Evolutionary conservation across 2,113 vertebrate genomes (phyloP), one percentile per base, ranked within the genome.

Genomic region (Corynorhinus townsendii): DNA sequence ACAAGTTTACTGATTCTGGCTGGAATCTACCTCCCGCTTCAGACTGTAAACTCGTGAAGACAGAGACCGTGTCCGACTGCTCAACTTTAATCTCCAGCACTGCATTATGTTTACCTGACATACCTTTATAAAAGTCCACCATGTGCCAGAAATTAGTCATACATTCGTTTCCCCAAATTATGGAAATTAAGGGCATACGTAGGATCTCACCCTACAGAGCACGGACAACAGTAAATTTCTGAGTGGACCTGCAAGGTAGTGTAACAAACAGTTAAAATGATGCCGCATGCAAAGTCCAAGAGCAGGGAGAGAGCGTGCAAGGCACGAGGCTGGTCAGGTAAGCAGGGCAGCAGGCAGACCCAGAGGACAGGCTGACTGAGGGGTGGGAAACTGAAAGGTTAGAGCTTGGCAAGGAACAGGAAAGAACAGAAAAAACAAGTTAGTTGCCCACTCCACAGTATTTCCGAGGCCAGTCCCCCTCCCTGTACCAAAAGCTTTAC

Each of bases 401-500:
- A 47, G 66, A 69, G 38, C n/a, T 24, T 56, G 69, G 52, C 30
- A 69, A 75, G 59, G 20, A 30, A 68, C 24, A 15, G 72, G 73
- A 92, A 62, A 88, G 28, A 20, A 66, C 1, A 56, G 9, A 72
- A 17, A 89, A 7, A 49, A 64, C 43, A 75, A 94, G 66, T 3
- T 35, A 26, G 79, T 0, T 82, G 38, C 20, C 79, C 35, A 49
- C 45, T 62, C 14, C 49, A 35, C 26, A 56, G 0, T 28, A 56
- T 83, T 72, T 86, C 49, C 38, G 69, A 68, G 73, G 64, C 77
- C 76, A 71, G 33, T 24, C 4, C 12, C 52, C 11, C 26, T 38
- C n/a, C 49, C 38, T 75, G 82, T 49, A 82, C 54, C 88, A 95
- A 94, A 85, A 38, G 73, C 79, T 79, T 88, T 47, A 80, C 38